Conservation (phyloP, 2,113 vertebrate species). For the Pangasianodon hypophthalmus region DNA sequence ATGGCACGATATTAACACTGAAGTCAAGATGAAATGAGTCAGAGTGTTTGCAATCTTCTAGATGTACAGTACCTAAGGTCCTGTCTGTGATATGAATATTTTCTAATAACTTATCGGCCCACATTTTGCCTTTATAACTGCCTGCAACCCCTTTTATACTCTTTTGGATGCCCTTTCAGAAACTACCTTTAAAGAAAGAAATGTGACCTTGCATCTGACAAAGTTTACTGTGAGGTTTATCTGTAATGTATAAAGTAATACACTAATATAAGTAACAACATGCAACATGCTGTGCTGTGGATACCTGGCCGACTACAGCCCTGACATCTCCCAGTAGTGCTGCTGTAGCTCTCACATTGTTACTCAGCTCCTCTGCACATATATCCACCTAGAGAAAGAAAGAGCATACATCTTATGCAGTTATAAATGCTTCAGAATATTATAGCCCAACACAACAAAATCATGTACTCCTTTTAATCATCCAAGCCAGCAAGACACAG, state of each 20-base stretch:
- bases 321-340: constrained; percentile 87
- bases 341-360: constrained; percentile 86
- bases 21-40: neutral
- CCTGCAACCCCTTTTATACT: neutral
- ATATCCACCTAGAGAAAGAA: constrained; percentile 82
- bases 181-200: neutral
- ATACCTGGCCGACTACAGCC: constrained; percentile 84
- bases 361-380: constrained; percentile 95
- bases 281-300: neutral
- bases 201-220: neutral
- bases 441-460: neutral
- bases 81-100: neutral
- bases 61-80: no score
- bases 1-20: neutral
- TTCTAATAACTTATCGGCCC: neutral
- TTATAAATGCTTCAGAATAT: neutral
- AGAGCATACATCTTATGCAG: neutral
- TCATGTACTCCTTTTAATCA: neutral
- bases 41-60: neutral
- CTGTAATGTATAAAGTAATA: neutral
- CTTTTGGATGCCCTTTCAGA: neutral
- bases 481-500: neutral
- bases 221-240: neutral
- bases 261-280: neutral
- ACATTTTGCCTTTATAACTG: neutral